A percentile compares a stretch with the other conserved stretches of the same genome.
phyloP scores from a whole-genome alignment of 2,888 invertebrate species.

The Bedellia somnulentella region DNA sequence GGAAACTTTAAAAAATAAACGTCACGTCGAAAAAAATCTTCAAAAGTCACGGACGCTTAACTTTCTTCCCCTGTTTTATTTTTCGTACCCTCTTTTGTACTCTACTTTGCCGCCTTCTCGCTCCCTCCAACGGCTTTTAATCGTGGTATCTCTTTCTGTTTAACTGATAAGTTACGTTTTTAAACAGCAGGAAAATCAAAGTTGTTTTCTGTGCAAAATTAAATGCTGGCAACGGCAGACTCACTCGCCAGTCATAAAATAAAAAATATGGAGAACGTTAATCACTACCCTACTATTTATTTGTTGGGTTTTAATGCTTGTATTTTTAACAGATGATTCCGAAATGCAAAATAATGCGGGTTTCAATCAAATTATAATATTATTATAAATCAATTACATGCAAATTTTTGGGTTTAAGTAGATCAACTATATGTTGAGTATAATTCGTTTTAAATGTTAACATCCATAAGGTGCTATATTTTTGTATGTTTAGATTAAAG shows the following conservation, averaged over 20 bases:
- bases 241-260: conserved; percentile 54
- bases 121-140: conserved; percentile 16
- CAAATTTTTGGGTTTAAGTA: too few relatives aligned
- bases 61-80: conserved; percentile 61
- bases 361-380: too few relatives aligned
- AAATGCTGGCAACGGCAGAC: conserved; percentile 53
- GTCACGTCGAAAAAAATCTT: conserved; percentile 56
- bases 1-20: conserved; percentile 55
- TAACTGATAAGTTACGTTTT: conserved; percentile 59
- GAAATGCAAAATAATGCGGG: too few relatives aligned
- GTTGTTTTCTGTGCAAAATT: conserved; percentile 47
- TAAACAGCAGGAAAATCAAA: conserved; percentile 57
- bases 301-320: conserved; percentile 15
- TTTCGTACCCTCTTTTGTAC: conserved; percentile 47
- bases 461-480: too few relatives aligned
- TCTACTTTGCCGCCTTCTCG: conserved; percentile 21
- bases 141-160: conserved; percentile 28
- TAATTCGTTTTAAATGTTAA: too few relatives aligned
- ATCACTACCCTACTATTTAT: conserved; percentile 24
- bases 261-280: conserved; percentile 42
- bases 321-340: too few relatives aligned
- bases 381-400: too few relatives aligned
- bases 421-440: too few relatives aligned
- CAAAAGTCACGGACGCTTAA: conserved; percentile 63
- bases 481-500: too few relatives aligned